Evolutionary conservation across 2,797 vertebrate genomes (phyloP), one percentile per base, ranked within the genome.

Genomic region (Distichodus sexfasciatus): DNA sequence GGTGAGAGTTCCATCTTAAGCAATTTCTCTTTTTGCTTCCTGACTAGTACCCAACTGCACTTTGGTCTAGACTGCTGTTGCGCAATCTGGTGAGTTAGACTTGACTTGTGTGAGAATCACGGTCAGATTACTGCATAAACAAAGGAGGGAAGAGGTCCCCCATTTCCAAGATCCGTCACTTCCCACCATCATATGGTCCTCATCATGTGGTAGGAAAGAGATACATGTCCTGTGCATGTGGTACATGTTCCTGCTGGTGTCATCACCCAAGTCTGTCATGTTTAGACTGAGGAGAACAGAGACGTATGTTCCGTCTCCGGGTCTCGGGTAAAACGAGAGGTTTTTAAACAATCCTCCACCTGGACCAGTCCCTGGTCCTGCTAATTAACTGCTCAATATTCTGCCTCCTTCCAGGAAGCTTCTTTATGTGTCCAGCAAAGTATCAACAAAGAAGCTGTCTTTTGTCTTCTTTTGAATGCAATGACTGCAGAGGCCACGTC

Each of bases 91-190:
- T 47, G 48, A 71, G 74, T 81, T 77, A 57, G 65, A 72, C 33
- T 14, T 36, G 40, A 78, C 62, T 3, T 46, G 35, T 46, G 24
- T 67, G 62, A 78, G 66, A 65, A 71, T 69, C 66, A 66, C 76
- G 77, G 55, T 75, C 65, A 60, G 78, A 77, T 80, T 76, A 78
- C 78, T 73, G 59, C 50, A 75, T 48, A 79, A 78, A 81, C 74
- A 83, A 66, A 62, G 71, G 11, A 57, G 26, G 28, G 71, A 17
- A 7, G 11, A 48, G 31, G 15, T 64, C 35, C 62, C 35, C 66
- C 51, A 43, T 23, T 43, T 55, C 58, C 67, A 63, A 69, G 17
- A 77, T 75, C 40, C 51, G 55, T 28, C 51, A 33, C n/a, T 68
- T 51, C 12, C 19, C 53, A 66, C 71, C 65, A 71, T 61, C 77